These are phyloP conservation scores for Dascyllus trimaculatus DNA, from an alignment of 2,113 vertebrate species.

Conservation along the genomic window DNA sequence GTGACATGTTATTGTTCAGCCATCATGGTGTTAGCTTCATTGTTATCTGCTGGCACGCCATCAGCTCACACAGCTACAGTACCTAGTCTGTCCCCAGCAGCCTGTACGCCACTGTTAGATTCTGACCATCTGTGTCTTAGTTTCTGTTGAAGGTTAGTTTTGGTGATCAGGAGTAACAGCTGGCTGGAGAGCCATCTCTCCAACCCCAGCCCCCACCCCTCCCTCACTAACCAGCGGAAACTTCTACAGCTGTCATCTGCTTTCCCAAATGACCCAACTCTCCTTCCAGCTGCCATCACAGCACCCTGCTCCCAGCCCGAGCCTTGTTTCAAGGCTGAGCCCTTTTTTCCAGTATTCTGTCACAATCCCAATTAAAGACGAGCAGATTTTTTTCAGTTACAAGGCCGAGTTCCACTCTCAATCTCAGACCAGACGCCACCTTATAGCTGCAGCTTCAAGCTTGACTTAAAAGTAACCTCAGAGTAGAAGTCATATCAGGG, in stretches of 20 bases:
- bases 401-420: neutral
- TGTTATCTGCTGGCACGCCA: constrained; percentile 24
- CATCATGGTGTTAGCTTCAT: constrained; percentile 9
- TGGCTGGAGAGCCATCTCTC: constrained; percentile 72
- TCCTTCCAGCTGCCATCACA: constrained; percentile 66
- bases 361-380: constrained; percentile 11
- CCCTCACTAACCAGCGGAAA: constrained; percentile 74
- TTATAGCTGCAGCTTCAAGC: neutral
- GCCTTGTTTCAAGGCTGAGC: constrained; percentile 47
- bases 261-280: constrained; percentile 77
- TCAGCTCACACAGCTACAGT: constrained; percentile 31
- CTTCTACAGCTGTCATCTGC: constrained; percentile 83
- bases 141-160: constrained; percentile 71
- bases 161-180: constrained; percentile 79
- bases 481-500: neutral
- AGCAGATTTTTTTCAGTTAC: neutral
- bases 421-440: neutral
- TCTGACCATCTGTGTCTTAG: constrained; percentile 63
- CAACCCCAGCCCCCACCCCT: constrained; percentile 58
- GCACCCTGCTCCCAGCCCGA: constrained; percentile 62
- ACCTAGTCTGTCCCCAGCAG: constrained; percentile 37
- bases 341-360: constrained; percentile 14
- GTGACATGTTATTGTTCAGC: constrained; percentile 8
- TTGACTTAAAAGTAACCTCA: constrained; percentile 7
- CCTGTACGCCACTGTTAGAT: constrained; percentile 37